Base-by-base conservation (phyloP, 2,888 invertebrate species). In the Zaprionus bogoriensis region DNA sequence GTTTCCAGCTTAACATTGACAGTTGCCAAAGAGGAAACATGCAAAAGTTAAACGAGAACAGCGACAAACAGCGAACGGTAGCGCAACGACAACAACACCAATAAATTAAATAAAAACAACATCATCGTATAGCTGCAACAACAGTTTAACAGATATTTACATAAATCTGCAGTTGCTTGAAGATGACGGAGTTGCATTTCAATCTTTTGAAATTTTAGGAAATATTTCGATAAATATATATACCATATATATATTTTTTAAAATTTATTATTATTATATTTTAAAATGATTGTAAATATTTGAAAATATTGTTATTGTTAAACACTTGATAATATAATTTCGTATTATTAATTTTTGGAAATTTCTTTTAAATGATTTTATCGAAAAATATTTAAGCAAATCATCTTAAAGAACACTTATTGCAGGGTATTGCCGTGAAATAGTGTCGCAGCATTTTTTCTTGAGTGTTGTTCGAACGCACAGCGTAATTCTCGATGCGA, bases 1-100 rank as follows among this genome's bases (percentile, higher is more conserved):
- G 83, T 76, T 72, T 86, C 65, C 66, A 77, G 72, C 84, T 79
- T 86, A 82, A 77, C 80, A 82, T 82, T 80, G 80, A 86, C 84
- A 74, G 77, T 82, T 82, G 65, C 45, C 62, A 67, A 83, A 86
- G 83, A 79, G 86, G 83, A 70, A 86, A 74, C 81, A 71, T 68
- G 83, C 71, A 71, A 70, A 65, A 68, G 58, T 54, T 69, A 63
- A 80, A 75, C 64, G 73, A 67, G 74, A 84, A 73, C 82, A 67
- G 64, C 81, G 70, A 41, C 66, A 60, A 70, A 77, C 62, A 67
- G 55, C 61, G 22, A 57, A 63, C 73, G 45, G 72, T 65, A 74
- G 69, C 61, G 6, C 38, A 52, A 44, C 12, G 30, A 5, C 58
- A 36, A 19, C n/a, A 41, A 20, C 30, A 28, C 28, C 51, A 42